Base-by-base conservation (phyloP, 2,113 vertebrate species). In the Vicugna pacos region DNA sequence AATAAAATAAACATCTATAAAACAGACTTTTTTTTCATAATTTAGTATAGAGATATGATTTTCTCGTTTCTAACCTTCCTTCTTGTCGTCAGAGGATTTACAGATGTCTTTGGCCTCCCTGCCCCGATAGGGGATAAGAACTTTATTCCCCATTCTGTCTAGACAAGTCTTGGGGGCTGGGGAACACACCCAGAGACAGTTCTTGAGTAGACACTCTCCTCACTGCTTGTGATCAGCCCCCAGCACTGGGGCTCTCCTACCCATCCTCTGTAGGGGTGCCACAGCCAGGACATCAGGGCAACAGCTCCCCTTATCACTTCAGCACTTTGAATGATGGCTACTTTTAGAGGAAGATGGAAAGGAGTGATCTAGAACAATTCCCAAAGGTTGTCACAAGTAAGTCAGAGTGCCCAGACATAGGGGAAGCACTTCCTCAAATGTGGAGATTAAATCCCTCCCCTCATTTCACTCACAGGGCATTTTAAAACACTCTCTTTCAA, bases 41-140 rank as follows among this genome's bases (percentile, higher is more conserved):
- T 16, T 54, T 30, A 32, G n/a, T 19, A n/a, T 0, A 38, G 4
- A 92, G 62, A 17, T 20, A 17, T 20, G 35, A 32, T 69, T 82
- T 95, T 81, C 70, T 84, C 60, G 20, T 64, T 58, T 94, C 81
- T 76, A 85, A 58, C 69, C 12, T 65, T 72, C 28, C 56, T 90
- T 58, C 48, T 79, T 60, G 32, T 10, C 72, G 6, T 60, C 87
- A 73, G 65, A 88, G 48, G 46, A 24, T 58, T 54, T 79, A 32
- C 4, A 60, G 52, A 69, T 42, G 46, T 35, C 52, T 93, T 58
- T 65, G n/a, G 84, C 58, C 64, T 60, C n/a, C 20, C 5, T 16
- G 38, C 60, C 75, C 56, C 72, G 62, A 35, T 0, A 70, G 70
- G 42, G 96, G 75, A 54, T 77, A 93, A 95, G 72, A 67, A 72